Evolutionary conservation across 2,113 vertebrate genomes (phyloP).

Genomic region (Ophiodon elongatus): DNA sequence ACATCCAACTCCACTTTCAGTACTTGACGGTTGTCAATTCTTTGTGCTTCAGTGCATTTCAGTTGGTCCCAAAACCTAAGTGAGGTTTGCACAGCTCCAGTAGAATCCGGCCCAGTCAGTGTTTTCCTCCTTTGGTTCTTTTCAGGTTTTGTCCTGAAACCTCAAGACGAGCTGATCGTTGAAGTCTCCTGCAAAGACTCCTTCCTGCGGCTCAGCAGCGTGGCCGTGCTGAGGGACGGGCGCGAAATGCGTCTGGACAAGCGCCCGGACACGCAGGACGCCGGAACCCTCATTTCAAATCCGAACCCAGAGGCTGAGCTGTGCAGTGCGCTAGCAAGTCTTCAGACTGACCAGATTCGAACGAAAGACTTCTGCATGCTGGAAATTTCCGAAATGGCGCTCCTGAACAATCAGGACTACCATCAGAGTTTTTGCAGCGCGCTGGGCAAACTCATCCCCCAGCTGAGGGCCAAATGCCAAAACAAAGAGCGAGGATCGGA

Average conservation of each 20-base stretch:
- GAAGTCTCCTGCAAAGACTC: slow-evolving; percentile 93
- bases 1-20: too few relatives aligned
- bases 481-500: slow-evolving; percentile 62
- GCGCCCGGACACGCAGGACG: neutral
- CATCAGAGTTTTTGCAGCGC: slow-evolving; percentile 89
- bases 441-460: slow-evolving; percentile 86
- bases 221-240: slow-evolving; percentile 80
- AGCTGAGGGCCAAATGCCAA: slow-evolving; percentile 73
- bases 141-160: slow-evolving; percentile 88
- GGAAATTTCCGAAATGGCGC: slow-evolving; percentile 92
- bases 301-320: slow-evolving; percentile 89
- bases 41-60: neutral
- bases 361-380: slow-evolving; percentile 83
- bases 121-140: neutral
- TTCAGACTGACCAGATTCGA: slow-evolving; percentile 86
- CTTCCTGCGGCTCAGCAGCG: slow-evolving; percentile 90
- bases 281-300: neutral
- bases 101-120: neutral
- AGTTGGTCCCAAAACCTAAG: neutral
- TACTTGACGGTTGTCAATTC: neutral
- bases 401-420: slow-evolving; percentile 91
- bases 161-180: slow-evolving; percentile 86
- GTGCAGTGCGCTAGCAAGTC: slow-evolving; percentile 91
- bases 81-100: neutral
- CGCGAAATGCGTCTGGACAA: slow-evolving; percentile 63